Evolutionary conservation across 1,140 invertebrate genomes (phyloP).

Genomic region (Pseudachorutes palmiensis): DNA sequence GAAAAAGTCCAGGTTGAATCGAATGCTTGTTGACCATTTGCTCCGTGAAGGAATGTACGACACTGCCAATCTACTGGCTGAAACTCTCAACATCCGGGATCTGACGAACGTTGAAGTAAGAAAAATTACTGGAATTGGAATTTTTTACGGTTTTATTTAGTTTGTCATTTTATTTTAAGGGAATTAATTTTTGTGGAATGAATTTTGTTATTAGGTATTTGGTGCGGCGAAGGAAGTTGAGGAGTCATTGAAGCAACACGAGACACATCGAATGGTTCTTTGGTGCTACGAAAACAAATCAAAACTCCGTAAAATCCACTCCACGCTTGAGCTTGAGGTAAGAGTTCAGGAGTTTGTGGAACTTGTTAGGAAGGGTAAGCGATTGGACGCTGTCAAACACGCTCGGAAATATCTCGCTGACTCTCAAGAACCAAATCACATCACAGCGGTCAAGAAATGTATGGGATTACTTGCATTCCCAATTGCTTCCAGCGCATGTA

Average conservation of each 20-base stretch:
- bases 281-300: conserved; percentile 98
- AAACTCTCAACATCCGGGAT: conserved; percentile 71
- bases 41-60: conserved; percentile 92
- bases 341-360: conserved; percentile 93
- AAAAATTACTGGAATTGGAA: too few relatives aligned
- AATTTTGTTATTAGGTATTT: conserved; percentile 28
- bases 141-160: not conserved
- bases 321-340: conserved; percentile 45
- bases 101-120: conserved; percentile 77
- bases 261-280: conserved; percentile 79
- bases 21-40: conserved; percentile 94
- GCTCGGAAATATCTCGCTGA: conserved; percentile 84
- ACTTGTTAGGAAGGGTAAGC: conserved; percentile 71
- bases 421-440: conserved; percentile 69
- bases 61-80: conserved; percentile 75
- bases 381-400: conserved; percentile 85
- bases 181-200: not conserved
- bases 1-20: conserved; percentile 78
- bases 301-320: conserved; percentile 49
- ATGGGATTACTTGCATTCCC: conserved; percentile 93
- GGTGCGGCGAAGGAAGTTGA: conserved; percentile 45
- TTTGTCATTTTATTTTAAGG: conserved; percentile 2
- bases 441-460: conserved; percentile 79
- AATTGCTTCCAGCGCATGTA: conserved; percentile 55
- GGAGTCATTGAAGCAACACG: conserved; percentile 57